A percentile compares a stretch with the other conserved stretches of the same genome.
Evolutionary conservation across 2,113 vertebrate species (phyloP).

Genomic region (Atrichornis clamosus): DNA sequence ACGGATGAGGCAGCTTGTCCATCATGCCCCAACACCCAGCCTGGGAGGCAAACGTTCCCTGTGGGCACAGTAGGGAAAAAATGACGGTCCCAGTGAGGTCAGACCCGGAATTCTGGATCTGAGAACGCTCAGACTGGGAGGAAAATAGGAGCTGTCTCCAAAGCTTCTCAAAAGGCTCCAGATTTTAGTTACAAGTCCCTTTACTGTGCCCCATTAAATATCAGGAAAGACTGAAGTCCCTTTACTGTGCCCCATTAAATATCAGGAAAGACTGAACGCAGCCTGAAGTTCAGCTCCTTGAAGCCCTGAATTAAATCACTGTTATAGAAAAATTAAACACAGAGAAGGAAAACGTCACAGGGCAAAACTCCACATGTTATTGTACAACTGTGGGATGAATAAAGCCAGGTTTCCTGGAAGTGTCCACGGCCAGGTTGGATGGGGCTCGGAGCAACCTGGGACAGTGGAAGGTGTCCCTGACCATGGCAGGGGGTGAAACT

Average conservation of each 20-base stretch:
- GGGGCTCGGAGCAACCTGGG: not conserved
- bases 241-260: not conserved
- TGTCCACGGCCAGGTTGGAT: not conserved
- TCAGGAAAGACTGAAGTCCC: not conserved
- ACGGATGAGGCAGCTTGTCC: constrained; percentile 12
- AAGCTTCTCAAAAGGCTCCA: not conserved
- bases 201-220: not conserved
- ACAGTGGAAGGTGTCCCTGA: not conserved
- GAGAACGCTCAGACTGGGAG: not conserved
- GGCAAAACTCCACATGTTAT: not conserved
- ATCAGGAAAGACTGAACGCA: not conserved
- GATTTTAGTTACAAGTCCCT: not conserved
- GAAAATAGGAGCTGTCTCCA: not conserved
- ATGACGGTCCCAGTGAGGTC: not conserved
- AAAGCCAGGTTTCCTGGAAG: not conserved
- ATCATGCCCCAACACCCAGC: not conserved
- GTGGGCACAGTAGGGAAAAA: not conserved
- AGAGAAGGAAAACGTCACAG: not conserved
- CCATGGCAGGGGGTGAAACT: not conserved
- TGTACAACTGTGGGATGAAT: not conserved
- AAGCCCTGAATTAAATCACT: not conserved
- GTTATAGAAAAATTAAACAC: not conserved
- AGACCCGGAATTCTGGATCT: not conserved
- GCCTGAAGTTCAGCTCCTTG: not conserved
- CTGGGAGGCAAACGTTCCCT: not conserved